Evolutionary conservation across 2,113 vertebrate genomes (phyloP).

Genomic region (Gymnocephalus cernua): DNA sequence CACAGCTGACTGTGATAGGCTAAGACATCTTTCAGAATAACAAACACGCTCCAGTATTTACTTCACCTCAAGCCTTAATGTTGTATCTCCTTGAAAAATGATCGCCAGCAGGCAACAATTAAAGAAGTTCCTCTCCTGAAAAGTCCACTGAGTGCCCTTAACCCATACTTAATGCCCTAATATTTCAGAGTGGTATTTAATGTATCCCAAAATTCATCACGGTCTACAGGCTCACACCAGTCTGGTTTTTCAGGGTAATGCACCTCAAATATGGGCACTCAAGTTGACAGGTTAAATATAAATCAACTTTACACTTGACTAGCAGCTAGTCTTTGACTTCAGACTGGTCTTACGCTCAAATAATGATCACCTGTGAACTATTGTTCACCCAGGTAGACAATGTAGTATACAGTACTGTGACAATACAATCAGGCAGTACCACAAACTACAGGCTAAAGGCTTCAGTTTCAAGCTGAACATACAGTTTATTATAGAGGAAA

Average conservation of each 20-base stretch:
- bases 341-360: not conserved
- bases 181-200: not conserved
- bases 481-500: not conserved
- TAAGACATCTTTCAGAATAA: not conserved
- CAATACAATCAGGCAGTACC: not conserved
- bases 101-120: not conserved
- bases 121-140: not conserved
- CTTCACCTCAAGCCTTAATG: not conserved
- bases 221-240: not conserved
- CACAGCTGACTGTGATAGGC: not conserved
- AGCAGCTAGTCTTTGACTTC: not conserved
- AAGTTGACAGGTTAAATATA: not conserved
- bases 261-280: not conserved
- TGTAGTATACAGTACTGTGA: too few species aligned
- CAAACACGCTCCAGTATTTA: not conserved
- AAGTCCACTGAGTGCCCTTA: constrained; percentile 1
- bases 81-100: not conserved
- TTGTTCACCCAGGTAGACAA: not conserved
- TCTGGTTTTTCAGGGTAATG: not conserved
- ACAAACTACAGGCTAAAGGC: not conserved
- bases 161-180: not conserved
- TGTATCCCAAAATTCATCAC: not conserved
- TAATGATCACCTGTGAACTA: not conserved
- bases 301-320: not conserved
- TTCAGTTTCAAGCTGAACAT: not conserved